Evolutionary conservation across 2,797 vertebrate genomes (phyloP), one percentile per base, ranked within the genome.

Genomic region (Dendrocincla fuliginosa): DNA sequence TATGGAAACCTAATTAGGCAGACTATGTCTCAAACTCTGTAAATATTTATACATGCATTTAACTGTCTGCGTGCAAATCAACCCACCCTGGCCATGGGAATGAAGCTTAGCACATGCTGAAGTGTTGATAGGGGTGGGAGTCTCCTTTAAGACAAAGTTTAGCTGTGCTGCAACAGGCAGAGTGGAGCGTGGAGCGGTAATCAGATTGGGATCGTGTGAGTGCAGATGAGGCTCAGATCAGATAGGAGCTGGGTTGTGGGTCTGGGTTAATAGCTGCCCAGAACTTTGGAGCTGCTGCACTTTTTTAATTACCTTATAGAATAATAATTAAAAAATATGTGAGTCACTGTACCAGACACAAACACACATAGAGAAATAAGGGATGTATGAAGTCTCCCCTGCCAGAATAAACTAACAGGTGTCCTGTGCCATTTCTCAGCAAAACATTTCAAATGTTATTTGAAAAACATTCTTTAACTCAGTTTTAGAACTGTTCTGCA

Each of bases 1-100:
- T 95, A 96, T 90, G 93, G 94, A 96, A 97, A 92, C 93, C 78
- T 93, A 96, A 96, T 96, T 96, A 96, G 92, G 59, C 90, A 96
- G 92, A 64, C 92, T 19, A 11, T 80, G 93, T 87, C 56, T 95
- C 88, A 84, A 93, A 93, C 69, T 93, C 93, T 88, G 95, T 95
- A 96, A 97, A 96, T 96, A 96, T 96, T 97, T 96, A 94, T 92
- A 90, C 42, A 33, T 44, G 60, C 84, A 75, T 64, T 94, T 96
- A 95, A 95, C 44, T 0, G 20, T 85, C 84, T 94, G 89, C 6
- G 1, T 89, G 88, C 92, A 96, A 94, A 87, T 37, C 92, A 96
- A 68, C 68, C 80, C 81, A 57, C 56, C 53, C 84, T 71, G 80
- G 93, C 56, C 84, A 74, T 83, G 93, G 86, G 94, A 93, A 91